phyloP scores from a whole-genome alignment of 1,140 invertebrate genomes.

The Atta texana region DNA sequence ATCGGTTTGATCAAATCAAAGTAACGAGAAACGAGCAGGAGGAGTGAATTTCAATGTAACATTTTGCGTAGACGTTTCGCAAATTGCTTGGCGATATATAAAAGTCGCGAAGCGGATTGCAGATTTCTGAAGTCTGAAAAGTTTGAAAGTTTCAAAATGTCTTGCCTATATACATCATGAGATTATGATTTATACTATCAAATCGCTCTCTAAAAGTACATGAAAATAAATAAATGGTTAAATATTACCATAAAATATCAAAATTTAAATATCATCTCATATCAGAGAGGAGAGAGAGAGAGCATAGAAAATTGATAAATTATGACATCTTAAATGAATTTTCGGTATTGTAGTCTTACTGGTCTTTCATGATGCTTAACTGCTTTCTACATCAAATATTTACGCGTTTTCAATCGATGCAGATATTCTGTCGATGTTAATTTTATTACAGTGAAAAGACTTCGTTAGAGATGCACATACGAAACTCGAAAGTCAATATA shows the following conservation, averaged over 20 bases:
- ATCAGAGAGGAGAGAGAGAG: not conserved
- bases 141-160: slow-evolving; percentile 3
- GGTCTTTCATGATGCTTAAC: not conserved
- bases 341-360: not conserved
- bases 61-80: not conserved
- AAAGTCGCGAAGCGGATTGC: slow-evolving; percentile 5
- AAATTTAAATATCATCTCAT: not conserved
- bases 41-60: slow-evolving; percentile 14
- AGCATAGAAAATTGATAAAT: not conserved
- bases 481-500: slow-evolving; percentile 55
- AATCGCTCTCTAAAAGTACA: not conserved
- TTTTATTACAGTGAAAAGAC: slow-evolving; percentile 36
- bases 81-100: not conserved
- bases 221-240: not conserved
- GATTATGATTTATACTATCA: slow-evolving; percentile 12
- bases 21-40: not conserved
- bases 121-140: slow-evolving; percentile 1
- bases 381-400: slow-evolving; percentile 37
- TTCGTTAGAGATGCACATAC: slow-evolving; percentile 33
- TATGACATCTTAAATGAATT: not conserved
- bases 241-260: not conserved
- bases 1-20: slow-evolving; percentile 27
- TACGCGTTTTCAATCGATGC: slow-evolving; percentile 32
- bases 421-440: slow-evolving; percentile 12
- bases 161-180: not conserved